A percentile compares a stretch with the other conserved stretches of the same genome.
phyloP scores from a whole-genome alignment of 2,888 invertebrate species.

The Amphimallon solstitiale region DNA sequence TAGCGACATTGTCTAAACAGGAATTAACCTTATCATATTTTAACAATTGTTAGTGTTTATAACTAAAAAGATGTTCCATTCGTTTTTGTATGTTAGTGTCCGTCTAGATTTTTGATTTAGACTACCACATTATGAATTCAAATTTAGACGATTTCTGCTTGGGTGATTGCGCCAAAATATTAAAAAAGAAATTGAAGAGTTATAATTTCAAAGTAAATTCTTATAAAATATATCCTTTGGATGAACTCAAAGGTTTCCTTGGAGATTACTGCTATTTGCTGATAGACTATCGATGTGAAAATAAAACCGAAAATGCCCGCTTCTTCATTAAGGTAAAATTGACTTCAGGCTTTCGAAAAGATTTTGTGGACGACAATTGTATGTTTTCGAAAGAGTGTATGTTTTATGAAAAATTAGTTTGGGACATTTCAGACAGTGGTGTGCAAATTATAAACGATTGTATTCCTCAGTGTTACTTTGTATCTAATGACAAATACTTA shows the following conservation, averaged over 20 bases:
- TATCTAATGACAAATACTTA: conserved; percentile 52
- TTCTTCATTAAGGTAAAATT: conserved; percentile 73
- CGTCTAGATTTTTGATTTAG: background rate
- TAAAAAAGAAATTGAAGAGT: background rate
- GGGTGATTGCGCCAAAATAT: conserved; percentile 3
- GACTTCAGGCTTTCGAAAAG: conserved; percentile 64
- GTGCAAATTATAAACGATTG: conserved; percentile 49
- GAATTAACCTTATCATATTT: no score
- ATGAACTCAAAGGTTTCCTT: conserved; percentile 33
- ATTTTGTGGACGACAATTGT: conserved; percentile 62
- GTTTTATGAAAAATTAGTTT: conserved; percentile 63
- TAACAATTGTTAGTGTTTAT: no score
- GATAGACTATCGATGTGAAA: background rate
- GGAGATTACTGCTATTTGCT: conserved; percentile 48
- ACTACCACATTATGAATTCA: background rate
- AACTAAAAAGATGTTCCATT: no score
- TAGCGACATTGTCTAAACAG: no score
- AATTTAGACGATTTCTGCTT: background rate
- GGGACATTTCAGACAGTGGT: conserved; percentile 56
- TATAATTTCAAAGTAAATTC: background rate
- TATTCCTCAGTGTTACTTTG: conserved; percentile 57
- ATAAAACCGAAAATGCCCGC: conserved; percentile 42
- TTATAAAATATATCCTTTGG: background rate
- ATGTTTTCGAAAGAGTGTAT: conserved; percentile 65
- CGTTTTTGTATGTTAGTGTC: no score